These are phyloP conservation scores for Mycteria americana DNA, from an alignment of 2,797 vertebrate species.

Conservation along the genomic window DNA sequence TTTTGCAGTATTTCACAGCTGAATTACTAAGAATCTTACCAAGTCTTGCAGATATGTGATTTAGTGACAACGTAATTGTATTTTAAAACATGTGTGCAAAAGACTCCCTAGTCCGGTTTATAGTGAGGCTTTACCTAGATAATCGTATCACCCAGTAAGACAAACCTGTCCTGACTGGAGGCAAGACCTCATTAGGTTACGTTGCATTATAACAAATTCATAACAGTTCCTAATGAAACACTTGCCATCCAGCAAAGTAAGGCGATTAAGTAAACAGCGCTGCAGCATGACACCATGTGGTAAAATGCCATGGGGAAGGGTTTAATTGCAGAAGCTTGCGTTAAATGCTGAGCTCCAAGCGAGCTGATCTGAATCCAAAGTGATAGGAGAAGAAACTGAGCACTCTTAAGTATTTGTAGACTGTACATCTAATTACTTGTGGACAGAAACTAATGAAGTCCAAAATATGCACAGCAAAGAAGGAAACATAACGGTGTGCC, in stretches of 20 bases:
- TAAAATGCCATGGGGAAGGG: slow-evolving; percentile 40
- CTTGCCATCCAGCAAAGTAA: slow-evolving; percentile 29
- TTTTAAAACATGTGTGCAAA: background rate
- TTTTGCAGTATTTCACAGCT: background rate
- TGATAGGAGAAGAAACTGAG: slow-evolving; percentile 8
- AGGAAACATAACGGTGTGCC: background rate
- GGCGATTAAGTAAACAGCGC: slow-evolving; percentile 6
- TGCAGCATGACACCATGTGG: slow-evolving; percentile 31
- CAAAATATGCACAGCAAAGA: slow-evolving; percentile 32
- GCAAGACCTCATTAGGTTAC: slow-evolving; percentile 23
- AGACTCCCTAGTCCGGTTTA: background rate
- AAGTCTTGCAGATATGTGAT: background rate
- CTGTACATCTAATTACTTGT: slow-evolving; percentile 20
- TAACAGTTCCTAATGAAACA: slow-evolving; percentile 31
- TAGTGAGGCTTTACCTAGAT: background rate
- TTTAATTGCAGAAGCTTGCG: slow-evolving; percentile 37
- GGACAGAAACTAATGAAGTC: background rate
- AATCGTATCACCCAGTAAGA: background rate
- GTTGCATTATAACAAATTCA: background rate
- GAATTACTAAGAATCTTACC: background rate
- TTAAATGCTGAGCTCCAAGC: background rate
- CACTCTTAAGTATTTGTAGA: background rate
- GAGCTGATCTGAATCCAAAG: background rate
- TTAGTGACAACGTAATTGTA: background rate
- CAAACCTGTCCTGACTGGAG: background rate